phyloP scores from a whole-genome alignment of 2,888 invertebrate species.

The Epirrita christyi region DNA sequence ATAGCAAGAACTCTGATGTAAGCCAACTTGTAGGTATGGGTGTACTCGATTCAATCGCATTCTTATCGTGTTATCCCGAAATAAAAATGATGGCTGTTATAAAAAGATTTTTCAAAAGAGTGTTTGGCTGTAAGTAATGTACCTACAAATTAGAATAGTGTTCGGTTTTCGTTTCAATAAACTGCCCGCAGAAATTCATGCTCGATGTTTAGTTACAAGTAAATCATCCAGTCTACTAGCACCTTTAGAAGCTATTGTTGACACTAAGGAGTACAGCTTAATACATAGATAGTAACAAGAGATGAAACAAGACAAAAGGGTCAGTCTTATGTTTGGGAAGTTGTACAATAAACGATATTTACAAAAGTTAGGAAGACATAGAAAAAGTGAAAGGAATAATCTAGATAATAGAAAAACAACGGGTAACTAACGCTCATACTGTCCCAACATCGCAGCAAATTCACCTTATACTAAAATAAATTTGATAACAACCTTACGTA shows the following conservation, averaged over 20 bases:
- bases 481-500: conserved; percentile 81
- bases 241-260: conserved; percentile 71
- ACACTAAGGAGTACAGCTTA: conserved; percentile 73
- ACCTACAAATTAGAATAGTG: not conserved
- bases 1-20: too few relatives aligned
- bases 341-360: conserved; percentile 82
- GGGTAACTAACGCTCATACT: conserved; percentile 51
- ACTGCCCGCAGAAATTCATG: not conserved
- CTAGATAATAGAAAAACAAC: conserved; percentile 61
- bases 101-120: too few relatives aligned
- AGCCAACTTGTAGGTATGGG: too few relatives aligned
- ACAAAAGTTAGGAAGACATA: conserved; percentile 82
- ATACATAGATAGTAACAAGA: conserved; percentile 70
- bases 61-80: too few relatives aligned
- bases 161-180: not conserved
- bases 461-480: conserved; percentile 67
- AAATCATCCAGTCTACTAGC: conserved; percentile 13
- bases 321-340: conserved; percentile 85
- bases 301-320: conserved; percentile 82
- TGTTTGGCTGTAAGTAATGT: too few relatives aligned
- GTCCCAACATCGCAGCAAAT: conserved; percentile 71
- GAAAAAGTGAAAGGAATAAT: conserved; percentile 67
- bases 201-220: not conserved
- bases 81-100: too few relatives aligned
- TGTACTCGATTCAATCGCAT: too few relatives aligned